Conservation (phyloP, 2,113 vertebrate genomes). For the Silurus asotus region DNA sequence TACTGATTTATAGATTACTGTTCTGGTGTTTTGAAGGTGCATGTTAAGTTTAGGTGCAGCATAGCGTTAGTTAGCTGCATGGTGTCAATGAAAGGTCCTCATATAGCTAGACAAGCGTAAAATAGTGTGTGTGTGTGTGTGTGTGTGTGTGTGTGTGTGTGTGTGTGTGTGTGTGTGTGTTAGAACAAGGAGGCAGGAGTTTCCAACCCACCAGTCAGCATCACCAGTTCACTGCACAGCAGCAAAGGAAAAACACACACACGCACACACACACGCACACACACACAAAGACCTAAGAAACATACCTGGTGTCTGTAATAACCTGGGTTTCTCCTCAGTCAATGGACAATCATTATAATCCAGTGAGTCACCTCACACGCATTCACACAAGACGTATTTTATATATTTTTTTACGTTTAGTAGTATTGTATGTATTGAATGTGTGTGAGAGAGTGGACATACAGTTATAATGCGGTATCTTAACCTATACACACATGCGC, state of each 20-base stretch:
- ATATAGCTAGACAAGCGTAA: background rate
- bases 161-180: no score
- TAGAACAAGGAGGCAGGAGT: no score
- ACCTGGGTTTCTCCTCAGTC: background rate
- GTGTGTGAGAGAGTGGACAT: background rate
- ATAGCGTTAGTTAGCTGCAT: background rate
- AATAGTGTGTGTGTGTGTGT: background rate
- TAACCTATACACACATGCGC: background rate
- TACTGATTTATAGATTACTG: background rate
- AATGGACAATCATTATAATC: conserved; percentile 2
- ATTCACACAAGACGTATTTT: background rate
- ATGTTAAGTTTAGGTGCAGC: background rate
- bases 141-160: conserved; percentile 19
- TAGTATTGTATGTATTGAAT: background rate
- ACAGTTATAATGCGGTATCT: background rate
- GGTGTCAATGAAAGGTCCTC: background rate
- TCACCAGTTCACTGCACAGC: no score
- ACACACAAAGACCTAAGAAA: background rate
- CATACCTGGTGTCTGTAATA: background rate
- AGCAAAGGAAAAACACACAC: background rate
- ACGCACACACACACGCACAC: conserved; percentile 25
- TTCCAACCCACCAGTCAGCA: no score
- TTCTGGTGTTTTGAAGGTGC: background rate
- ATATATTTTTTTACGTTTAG: background rate
- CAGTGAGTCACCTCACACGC: conserved; percentile 12